Base-by-base conservation (phyloP, 30 jellyfish, hydroid and myxozoan species). In the Hydra vulgaris region DNA sequence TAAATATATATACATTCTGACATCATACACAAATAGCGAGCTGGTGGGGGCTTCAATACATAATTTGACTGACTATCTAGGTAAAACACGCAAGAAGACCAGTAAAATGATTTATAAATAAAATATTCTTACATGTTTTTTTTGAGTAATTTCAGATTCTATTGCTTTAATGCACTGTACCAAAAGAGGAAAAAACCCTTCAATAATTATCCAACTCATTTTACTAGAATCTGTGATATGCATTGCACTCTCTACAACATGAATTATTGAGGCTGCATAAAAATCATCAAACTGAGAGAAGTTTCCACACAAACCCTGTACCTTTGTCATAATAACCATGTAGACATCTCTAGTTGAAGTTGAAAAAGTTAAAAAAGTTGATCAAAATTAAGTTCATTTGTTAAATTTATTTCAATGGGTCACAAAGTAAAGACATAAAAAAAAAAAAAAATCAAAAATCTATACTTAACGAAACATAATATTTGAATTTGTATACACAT, bases 311-410 rank as follows among this genome's bases (percentile, higher is more conserved):
- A 70, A 27, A 20, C 52, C 21, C 40, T 80, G 87, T 22, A 80
- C n/a, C 26, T 80, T 81, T 18, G 15, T 18, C 26, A 80, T 66
- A 25, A 80, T 21, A 25, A 70, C 25, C n/a, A 83, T 19, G 24
- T 80, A 70, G 3, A 66, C 21, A 80, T 80, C 83, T 0, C 87
- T 80, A 80, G 17, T 22, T 17, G 15, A 73, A 73, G 66, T 21
- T 8, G 18, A 73, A 73, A 26, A 21, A 73, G 16, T 22, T 7
- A 7, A 73, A 73, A 12, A 15, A 15, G 8, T 21, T 17, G 53
- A 12, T 21, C 18, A 21, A 0, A 21, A 18, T 73, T 21, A 0
- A 19, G 66, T 18, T 26, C 24, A 73, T 21, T 15, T n/a, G n/a
- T n/a, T n/a, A n/a, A n/a, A n/a, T n/a, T n/a, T n/a, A n/a, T n/a